Evolutionary conservation across 1,140 invertebrate genomes (phyloP), one percentile per base, ranked within the genome.

Genomic region (Platyscapa corneri): DNA sequence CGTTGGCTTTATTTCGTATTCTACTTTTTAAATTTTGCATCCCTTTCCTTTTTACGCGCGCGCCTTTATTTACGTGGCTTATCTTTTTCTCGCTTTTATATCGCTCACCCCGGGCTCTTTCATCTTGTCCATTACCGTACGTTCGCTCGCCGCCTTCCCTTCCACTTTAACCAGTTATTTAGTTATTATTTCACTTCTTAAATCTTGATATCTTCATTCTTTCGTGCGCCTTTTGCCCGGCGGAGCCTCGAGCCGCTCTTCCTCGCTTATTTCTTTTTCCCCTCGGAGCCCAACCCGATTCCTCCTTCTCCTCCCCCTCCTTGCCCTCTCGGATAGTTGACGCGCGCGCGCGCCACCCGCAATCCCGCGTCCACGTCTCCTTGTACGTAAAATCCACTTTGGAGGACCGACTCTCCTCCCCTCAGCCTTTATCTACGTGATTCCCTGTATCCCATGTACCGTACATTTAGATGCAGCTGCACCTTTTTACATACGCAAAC

Each of bases 361-460:
- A 56, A 75, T 60, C 49, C 81, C 34, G 12, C 32, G 18, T 56
- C 65, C 46, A 46, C 39, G 34, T 39, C 0, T 39, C 6, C 46
- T 20, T 76, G 32, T 83, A 64, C 32, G 20, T 83, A 65, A 81
- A 49, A 81, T 81, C 42, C 64, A 82, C 42, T 82, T 70, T 53
- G 34, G 16, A 23, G n/a, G 27, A 5, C 5, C 5, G 42, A 49
- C 42, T 75, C 39, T 12, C 74, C n/a, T 75, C 30, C 42, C 14
- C 42, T 75, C n/a, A 27, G 7, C 42, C 42, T 75, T 49, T 75
- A 46, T 46, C 74, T 30, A 3, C 46, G 8, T 34, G 39, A 39
- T 64, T 60, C 39, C 8, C 5, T 67, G 49, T 53, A 53, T 7
- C 37, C 64, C 3, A 34, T 42, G 6, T 39, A 20, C 34, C 34